Conservation (phyloP, 2,797 vertebrate genomes). For the Rhynchonycteris naso region DNA sequence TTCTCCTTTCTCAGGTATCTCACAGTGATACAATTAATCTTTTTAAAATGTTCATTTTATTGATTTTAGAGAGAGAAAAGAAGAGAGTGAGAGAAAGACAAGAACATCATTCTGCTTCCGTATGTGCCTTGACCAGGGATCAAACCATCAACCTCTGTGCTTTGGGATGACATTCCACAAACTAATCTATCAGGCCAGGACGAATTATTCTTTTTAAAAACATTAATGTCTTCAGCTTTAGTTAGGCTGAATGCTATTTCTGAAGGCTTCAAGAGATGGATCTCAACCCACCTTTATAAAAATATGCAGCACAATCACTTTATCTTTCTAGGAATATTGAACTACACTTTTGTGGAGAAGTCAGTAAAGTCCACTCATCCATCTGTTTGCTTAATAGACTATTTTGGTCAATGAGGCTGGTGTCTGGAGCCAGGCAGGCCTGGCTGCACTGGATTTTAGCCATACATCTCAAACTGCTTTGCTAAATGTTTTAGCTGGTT, state of each 20-base stretch:
- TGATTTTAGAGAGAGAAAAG: no score
- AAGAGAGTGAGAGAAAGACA: no score
- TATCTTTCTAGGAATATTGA: background rate
- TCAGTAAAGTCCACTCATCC: constrained; percentile 13
- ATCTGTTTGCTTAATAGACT: constrained; percentile 50
- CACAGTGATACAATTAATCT: background rate
- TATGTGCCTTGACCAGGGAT: no score
- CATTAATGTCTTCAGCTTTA: background rate
- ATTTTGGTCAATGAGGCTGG: constrained; percentile 50
- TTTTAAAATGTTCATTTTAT: background rate
- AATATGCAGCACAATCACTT: background rate
- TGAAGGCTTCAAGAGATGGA: background rate
- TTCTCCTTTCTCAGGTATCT: constrained; percentile 6
- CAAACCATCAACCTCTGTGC: no score
- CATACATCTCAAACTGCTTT: constrained; percentile 66
- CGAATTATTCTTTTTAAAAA: background rate
- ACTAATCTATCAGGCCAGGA: no score
- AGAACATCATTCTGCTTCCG: no score
- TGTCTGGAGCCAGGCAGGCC: constrained; percentile 49
- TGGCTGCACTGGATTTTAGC: constrained; percentile 68
- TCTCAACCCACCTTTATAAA: background rate
- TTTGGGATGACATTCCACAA: no score
- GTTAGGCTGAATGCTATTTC: background rate
- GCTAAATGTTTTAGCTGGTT: constrained; percentile 60
- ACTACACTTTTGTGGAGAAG: constrained; percentile 28